Percentiles rank a stretch among this genome's conserved stretches.
These are phyloP conservation scores for Megalops atlanticus DNA, from an alignment of 2,113 vertebrate species.

Conservation along the genomic window DNA sequence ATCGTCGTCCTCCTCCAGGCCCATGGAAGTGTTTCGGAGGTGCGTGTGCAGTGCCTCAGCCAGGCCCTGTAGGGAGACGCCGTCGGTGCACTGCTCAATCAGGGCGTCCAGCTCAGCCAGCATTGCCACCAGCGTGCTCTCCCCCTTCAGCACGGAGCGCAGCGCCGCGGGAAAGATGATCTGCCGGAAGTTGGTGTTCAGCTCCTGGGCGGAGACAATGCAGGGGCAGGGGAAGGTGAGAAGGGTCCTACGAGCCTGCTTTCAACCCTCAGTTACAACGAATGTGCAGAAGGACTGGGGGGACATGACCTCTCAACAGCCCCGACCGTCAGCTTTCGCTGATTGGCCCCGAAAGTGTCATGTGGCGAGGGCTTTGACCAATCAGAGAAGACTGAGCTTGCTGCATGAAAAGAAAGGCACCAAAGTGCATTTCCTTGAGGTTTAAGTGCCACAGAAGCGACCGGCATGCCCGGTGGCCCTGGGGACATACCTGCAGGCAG, in stretches of 20 bases:
- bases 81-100: constrained; percentile 91
- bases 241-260: too few species aligned
- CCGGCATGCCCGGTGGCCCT: too few species aligned
- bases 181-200: constrained; percentile 97
- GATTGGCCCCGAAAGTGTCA: too few species aligned
- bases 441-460: background rate
- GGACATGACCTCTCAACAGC: too few species aligned
- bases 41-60: constrained; percentile 85
- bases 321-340: too few species aligned
- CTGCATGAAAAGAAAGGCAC: too few species aligned
- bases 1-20: constrained; percentile 84
- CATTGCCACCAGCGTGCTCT: constrained; percentile 92
- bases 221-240: too few species aligned
- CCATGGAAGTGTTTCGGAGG: constrained; percentile 80
- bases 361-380: too few species aligned
- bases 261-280: too few species aligned
- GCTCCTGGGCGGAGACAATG: constrained; percentile 81
- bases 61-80: constrained; percentile 83
- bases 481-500: constrained; percentile 85
- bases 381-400: too few species aligned
- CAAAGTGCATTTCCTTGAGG: too few species aligned
- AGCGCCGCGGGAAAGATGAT: constrained; percentile 98
- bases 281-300: too few species aligned
- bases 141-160: constrained; percentile 91
- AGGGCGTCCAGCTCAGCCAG: constrained; percentile 86